These are phyloP conservation scores for Cyclopterus lumpus DNA, from an alignment of 2,797 vertebrate species.

Conservation along the genomic window DNA sequence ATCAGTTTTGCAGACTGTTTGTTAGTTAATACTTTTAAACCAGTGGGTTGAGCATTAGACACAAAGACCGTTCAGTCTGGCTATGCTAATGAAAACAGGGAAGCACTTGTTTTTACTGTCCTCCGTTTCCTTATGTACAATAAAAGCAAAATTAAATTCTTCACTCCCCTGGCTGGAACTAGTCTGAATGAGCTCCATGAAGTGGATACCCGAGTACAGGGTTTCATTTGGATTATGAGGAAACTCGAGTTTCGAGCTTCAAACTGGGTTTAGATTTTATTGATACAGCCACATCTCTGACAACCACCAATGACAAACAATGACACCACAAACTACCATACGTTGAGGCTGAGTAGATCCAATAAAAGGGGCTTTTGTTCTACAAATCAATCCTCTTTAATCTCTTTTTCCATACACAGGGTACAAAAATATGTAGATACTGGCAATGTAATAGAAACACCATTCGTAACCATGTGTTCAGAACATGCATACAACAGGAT, in stretches of 20 bases:
- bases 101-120: slow-evolving; percentile 7
- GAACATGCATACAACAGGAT: slow-evolving; percentile 40
- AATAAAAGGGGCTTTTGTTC: slow-evolving; percentile 53
- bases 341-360: slow-evolving; percentile 29
- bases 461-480: slow-evolving; percentile 38
- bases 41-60: slow-evolving; percentile 7
- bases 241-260: slow-evolving; percentile 47
- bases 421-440: slow-evolving; percentile 50
- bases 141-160: slow-evolving; percentile 2
- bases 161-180: slow-evolving; percentile 12
- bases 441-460: slow-evolving; percentile 51
- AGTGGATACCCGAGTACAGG: slow-evolving; percentile 10
- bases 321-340: slow-evolving; percentile 30
- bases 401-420: slow-evolving; percentile 47
- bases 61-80: background rate
- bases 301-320: slow-evolving; percentile 55
- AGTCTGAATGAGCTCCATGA: slow-evolving; percentile 18
- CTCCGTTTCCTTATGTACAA: slow-evolving; percentile 9
- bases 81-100: slow-evolving; percentile 15
- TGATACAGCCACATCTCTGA: slow-evolving; percentile 51
- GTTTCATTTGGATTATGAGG: slow-evolving; percentile 43
- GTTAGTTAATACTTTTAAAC: slow-evolving; percentile 16
- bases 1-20: slow-evolving; percentile 47
- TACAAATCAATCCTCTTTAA: slow-evolving; percentile 60
- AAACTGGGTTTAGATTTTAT: slow-evolving; percentile 67